Conservation (phyloP, 1,140 invertebrate genomes). For the Thalassaphorura encarpata region DNA sequence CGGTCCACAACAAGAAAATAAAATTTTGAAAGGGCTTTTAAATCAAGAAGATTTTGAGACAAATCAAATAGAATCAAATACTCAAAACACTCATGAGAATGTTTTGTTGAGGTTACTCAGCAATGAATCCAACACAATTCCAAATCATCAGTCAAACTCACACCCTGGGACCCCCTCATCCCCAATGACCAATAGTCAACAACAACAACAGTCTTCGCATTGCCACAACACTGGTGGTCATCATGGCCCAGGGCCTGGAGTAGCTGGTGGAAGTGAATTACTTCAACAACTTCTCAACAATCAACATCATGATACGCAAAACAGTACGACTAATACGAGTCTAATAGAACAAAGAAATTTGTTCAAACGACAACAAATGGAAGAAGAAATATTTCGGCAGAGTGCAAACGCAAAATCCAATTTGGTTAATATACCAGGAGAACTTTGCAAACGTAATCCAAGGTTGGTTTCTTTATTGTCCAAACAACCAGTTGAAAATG, state of each 20-base stretch:
- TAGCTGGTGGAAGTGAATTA: constrained; percentile 49
- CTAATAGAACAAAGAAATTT: not conserved
- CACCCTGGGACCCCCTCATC: too few species aligned
- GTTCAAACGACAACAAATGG: constrained; percentile 1
- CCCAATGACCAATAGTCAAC: too few species aligned
- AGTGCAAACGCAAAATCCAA: constrained; percentile 3
- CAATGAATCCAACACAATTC: too few species aligned
- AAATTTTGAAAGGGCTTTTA: constrained; percentile 47
- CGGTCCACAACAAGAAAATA: constrained; percentile 16
- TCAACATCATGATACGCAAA: not conserved
- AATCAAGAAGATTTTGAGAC: constrained; percentile 74
- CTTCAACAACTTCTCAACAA: constrained; percentile 61
- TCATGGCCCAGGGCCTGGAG: constrained; percentile 41
- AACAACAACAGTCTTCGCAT: too few species aligned
- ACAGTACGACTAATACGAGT: constrained; percentile 32
- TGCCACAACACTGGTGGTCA: constrained; percentile 57
- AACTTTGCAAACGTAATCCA: constrained; percentile 64
- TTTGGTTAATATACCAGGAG: constrained; percentile 21
- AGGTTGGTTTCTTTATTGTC: constrained; percentile 74
- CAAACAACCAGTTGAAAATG: constrained; percentile 60
- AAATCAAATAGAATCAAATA: constrained; percentile 26
- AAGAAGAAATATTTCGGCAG: too few species aligned
- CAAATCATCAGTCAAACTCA: too few species aligned
- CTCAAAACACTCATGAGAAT: constrained; percentile 46
- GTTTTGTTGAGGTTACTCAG: constrained; percentile 73